These are phyloP conservation scores for Lerema accius DNA, from an alignment of 1,140 invertebrate species.

Conservation along the genomic window DNA sequence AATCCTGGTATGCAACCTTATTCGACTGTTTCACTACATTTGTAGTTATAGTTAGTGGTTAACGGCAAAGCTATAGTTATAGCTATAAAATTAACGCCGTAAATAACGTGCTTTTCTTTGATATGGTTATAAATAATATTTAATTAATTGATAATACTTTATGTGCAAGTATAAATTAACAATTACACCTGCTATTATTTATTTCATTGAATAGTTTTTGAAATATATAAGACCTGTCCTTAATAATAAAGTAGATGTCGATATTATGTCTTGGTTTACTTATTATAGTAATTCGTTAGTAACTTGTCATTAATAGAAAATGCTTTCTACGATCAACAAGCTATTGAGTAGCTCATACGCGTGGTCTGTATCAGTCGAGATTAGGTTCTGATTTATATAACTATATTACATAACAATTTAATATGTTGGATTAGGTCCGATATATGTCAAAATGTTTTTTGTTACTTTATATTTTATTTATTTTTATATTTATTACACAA, in stretches of 20 bases:
- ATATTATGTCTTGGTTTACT: conserved; percentile 37
- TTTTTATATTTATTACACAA: no score
- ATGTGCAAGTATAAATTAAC: no score
- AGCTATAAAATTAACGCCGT: no score
- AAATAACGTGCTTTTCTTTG: no score
- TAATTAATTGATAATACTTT: no score
- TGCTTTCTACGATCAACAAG: conserved; percentile 46
- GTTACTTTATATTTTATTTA: neutral
- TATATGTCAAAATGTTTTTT: conserved; percentile 14
- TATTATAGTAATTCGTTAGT: conserved; percentile 49
- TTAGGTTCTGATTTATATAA: conserved; percentile 29
- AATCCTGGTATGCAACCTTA: no score
- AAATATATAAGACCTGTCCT: conserved; percentile 28
- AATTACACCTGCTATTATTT: no score
- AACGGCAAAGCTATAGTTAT: no score
- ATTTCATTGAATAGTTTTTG: no score
- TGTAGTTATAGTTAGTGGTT: no score
- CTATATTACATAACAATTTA: conserved; percentile 24
- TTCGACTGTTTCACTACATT: no score
- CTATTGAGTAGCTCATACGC: conserved; percentile 39
- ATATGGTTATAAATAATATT: no score
- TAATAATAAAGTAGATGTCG: conserved; percentile 36
- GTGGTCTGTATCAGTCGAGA: conserved; percentile 22
- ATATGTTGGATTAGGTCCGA: conserved; percentile 4
- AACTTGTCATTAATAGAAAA: conserved; percentile 53